Base-by-base conservation (phyloP, 2,113 vertebrate genomes). In the Dipodomys stephensi region DNA sequence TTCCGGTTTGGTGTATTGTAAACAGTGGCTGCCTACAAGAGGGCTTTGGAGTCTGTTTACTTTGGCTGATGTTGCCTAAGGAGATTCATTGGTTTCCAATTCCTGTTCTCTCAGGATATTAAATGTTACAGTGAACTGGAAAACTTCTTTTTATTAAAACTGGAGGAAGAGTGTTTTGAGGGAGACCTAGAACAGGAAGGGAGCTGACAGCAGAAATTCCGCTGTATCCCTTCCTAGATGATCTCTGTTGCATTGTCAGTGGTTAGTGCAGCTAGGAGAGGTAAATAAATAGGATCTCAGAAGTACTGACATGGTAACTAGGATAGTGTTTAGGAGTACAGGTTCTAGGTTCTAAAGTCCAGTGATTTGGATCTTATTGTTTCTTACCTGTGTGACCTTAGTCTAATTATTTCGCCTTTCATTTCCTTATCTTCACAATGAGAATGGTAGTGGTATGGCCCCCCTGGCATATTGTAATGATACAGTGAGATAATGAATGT, bases 71-170 rank as follows among this genome's bases (percentile, higher is more conserved):
- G 10, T 80, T 73, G 80, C 68, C 44, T 35, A 86, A 95, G 94
- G 94, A 97, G 94, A 96, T 92, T 89, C 95, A 92, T 92, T 1
- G 1, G 64, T 94, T 96, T 97, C 95, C 87, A 96, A 84, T 96
- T 96, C 94, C 92, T 94, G 93, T 95, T 95, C 91, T 95, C 46
- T 93, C 94, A 96, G 96, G 93, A 96, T 97, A 94, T 94, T 95
- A 95, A 96, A 93, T 92, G 92, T 95, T 94, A 65, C 83, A 74
- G 53, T 76, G 90, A 92, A 83, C 89, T 92, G 93, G 90, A 92
- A 96, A 90, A 91, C 93, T 90, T 95, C 49, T 94, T 78, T 94
- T 85, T 96, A 79, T 93, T 93, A 96, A 95, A 92, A 95, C 76
- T 82, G 93, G 85, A 95, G 95, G 92, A 96, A 97, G 87, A 96